Base-by-base conservation (phyloP, 2,113 vertebrate genomes). In the Ageneiosus marmoratus region DNA sequence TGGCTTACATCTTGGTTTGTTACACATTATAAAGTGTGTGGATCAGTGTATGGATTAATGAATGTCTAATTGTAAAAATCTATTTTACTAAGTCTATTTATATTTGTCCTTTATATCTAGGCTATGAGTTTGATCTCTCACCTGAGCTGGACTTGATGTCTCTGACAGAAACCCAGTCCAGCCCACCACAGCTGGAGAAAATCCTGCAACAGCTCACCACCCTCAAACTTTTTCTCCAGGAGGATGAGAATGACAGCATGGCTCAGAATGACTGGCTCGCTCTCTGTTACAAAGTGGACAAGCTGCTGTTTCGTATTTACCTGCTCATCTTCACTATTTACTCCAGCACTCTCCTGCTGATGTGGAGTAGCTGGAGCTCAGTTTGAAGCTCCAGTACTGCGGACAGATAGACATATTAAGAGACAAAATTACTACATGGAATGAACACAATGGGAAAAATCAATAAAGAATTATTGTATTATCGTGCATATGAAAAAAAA, bases 361-460 rank as follows among this genome's bases (percentile, higher is more conserved):
- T 96, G n/a, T 97, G 96, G 96, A 88, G 87, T 15, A 86, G 88
- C 46, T 96, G 96, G 96, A 94, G 95, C 81, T 86, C 89, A 0
- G 86, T 84, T 78, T 94, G 88, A 94, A 27, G 37, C 0, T 41
- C n/a, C 44, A 15, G 32, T 27, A 27, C 12, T 72, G 69, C 2
- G 29, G 20, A 32, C 44, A 20, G 10, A 77, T 4, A 62, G 3
- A 11, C 9, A 11, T 9, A 60, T 32, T 56, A 2, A 79, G 6
- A 16, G 46, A 76, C 11, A 34, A 50, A 62, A 46, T 44, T 41
- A 63, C 10, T 37, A 27, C 15, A 56, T 22, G 10, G n/a, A 41
- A 15, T n/a, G 12, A 56, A 44, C 34, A 74, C 22, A 41, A 22
- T 65, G 44, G 20, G 53, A 44, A 73, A 20, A 29, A 79, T 22